Percentiles rank a stretch among this genome's conserved stretches.
These are phyloP conservation scores for Eidolon helvum DNA, from an alignment of 2,113 vertebrate genomes.

Conservation along the genomic window DNA sequence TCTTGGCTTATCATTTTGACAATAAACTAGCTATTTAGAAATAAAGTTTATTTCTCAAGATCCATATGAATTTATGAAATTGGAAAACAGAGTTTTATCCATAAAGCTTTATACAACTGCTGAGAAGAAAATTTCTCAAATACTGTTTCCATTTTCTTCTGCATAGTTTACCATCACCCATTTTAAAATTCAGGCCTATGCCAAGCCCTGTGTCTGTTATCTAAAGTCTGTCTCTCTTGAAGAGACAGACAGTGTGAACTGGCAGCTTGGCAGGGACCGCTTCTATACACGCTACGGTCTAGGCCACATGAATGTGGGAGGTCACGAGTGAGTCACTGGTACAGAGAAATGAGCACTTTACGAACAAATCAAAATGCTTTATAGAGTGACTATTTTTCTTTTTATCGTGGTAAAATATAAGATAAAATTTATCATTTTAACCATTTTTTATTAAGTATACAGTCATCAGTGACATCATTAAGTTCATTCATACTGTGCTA, in stretches of 20 bases:
- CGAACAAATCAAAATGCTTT: slow-evolving; percentile 48
- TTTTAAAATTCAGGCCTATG: slow-evolving; percentile 68
- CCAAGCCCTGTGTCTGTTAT: slow-evolving; percentile 72
- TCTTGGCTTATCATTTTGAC: slow-evolving; percentile 7
- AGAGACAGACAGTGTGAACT: slow-evolving; percentile 72
- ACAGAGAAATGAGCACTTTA: slow-evolving; percentile 76
- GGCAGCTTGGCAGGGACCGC: slow-evolving; percentile 66
- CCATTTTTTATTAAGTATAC: not conserved
- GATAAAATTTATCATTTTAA: not conserved
- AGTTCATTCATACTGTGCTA: not conserved
- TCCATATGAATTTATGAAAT: slow-evolving; percentile 43
- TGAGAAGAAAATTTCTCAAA: slow-evolving; percentile 71
- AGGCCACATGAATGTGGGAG: slow-evolving; percentile 78
- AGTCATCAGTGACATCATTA: not conserved
- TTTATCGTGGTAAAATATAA: not conserved
- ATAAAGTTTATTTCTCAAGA: slow-evolving; percentile 64
- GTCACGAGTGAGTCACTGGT: slow-evolving; percentile 67
- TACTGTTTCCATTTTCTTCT: slow-evolving; percentile 70
- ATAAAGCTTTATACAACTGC: slow-evolving; percentile 53
- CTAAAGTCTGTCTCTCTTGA: slow-evolving; percentile 73
- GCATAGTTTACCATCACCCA: slow-evolving; percentile 67
- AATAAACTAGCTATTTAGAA: not conserved
- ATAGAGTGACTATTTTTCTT: not conserved
- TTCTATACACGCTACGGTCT: slow-evolving; percentile 70
- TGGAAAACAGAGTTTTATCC: slow-evolving; percentile 63